Percentiles rank a stretch among this genome's conserved stretches.
Conservation (phyloP, 2,797 vertebrate species). For the Sylvia borin region DNA sequence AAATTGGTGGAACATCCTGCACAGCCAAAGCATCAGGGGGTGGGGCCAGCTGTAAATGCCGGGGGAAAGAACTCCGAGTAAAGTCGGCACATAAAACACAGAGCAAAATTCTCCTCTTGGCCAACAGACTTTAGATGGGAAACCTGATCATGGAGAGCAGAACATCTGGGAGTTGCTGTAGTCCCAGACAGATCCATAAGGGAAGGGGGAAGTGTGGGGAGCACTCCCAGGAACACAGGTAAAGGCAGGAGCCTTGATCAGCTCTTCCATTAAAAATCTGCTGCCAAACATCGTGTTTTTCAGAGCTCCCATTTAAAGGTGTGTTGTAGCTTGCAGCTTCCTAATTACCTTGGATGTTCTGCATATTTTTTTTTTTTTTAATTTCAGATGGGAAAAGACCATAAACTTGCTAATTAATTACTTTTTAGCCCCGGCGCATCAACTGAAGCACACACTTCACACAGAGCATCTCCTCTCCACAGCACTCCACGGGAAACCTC, state of each 20-base stretch:
- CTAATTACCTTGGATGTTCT: constrained; percentile 51
- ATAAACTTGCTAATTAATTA: constrained; percentile 61
- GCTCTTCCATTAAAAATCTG: not conserved
- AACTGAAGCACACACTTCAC: not conserved
- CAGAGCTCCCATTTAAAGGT: not conserved
- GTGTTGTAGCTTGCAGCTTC: not conserved
- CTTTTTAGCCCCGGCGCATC: not conserved
- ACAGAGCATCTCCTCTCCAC: not conserved
- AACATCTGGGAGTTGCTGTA: not conserved
- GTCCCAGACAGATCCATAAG: not conserved
- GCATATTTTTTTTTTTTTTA: constrained; percentile 49
- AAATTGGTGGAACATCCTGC: constrained; percentile 44
- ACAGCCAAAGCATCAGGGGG: constrained; percentile 35
- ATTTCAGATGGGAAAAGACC: constrained; percentile 64
- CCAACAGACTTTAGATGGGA: constrained; percentile 41
- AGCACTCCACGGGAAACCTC: not conserved
- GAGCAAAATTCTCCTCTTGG: constrained; percentile 15
- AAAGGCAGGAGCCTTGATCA: not conserved
- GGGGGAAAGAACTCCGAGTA: not conserved
- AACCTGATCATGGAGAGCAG: not conserved
- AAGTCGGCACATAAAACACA: constrained; percentile 21
- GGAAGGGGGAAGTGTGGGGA: not conserved
- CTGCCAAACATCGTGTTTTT: not conserved
- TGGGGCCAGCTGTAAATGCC: constrained; percentile 53
- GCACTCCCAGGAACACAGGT: not conserved